Base-by-base conservation (phyloP, 2,888 invertebrate genomes). In the Boloria selene region DNA sequence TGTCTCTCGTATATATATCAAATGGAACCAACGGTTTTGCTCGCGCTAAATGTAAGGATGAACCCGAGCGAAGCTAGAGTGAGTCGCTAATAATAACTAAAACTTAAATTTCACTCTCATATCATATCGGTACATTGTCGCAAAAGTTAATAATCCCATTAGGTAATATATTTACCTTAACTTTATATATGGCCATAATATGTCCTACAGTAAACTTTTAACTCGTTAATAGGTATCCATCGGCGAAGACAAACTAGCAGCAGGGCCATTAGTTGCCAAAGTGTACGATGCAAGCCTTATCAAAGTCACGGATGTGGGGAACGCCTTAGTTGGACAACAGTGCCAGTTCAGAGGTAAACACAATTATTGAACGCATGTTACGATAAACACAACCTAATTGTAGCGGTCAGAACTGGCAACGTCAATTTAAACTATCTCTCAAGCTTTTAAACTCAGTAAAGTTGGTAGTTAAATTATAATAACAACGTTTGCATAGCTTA, bases 211-310 rank as follows among this genome's bases (percentile, higher is more conserved):
- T 16, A 49, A 16, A 49, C n/a, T 52, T 44, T 38, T 49, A 26
- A 52, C 22, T 68, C 67, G 61, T 73, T 69, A 72, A 13, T 80
- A 93, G 93, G 91, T 94, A 17, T 92, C 95, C 68, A 97, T 98
- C 73, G 97, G 96, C 74, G 98, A 98, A 70, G 96, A 97, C 78
- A 97, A 97, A 88, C 93, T 99, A 76, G 95, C 96, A 73, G 97
- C 97, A 62, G 97, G 97, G 18, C 98, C 98, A 14, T 94, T 98
- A 72, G 95, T 97, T 70, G 98, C 98, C 76, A 98, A 98, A 93
- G 98, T 98, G 55, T 99, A 98, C 90, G 98, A 98, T 86, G 96
- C 98, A 72, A 96, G 97, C 73, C 94, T 98, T 73, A 98, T 99
- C 81, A 96, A 97, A 92, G 97, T 99, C 74, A 97, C 98, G 63